Evolutionary conservation across 2,888 invertebrate species (phyloP), one percentile per base, ranked within the genome.

Genomic region (Dermolepida albohirtum): DNA sequence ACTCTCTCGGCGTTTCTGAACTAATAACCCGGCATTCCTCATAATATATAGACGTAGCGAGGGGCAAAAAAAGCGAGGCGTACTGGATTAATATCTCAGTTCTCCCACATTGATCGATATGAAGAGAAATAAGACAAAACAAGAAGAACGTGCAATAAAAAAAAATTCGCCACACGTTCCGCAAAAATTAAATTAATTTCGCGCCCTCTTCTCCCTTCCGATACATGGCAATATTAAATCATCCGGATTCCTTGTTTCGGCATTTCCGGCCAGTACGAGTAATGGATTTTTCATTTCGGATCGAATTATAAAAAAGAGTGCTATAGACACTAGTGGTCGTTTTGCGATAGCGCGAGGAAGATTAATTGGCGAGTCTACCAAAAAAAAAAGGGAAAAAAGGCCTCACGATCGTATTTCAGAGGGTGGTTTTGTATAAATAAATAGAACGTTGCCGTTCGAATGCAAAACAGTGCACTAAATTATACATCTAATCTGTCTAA

Each of bases 61-160:
- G n/a, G 44, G 6, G 14, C 10, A 27, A 59, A 29, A 44, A 59
- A 44, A 59, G 43, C 44, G 44, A 44, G 27, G 44, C 29, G 47
- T 44, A 44, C 29, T 44, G 59, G 59, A 59, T 59, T 59, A 59
- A 59, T 59, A 59, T 44, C 44, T 22, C 34, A 29, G 59, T 47
- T n/a, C 44, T n/a, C 44, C 16, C n/a, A 44, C 14, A 44, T 44
- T 34, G 44, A 59, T 59, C 47, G 59, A 41, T 41, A 12, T 11
- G 17, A n/a, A 2, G 4, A 41, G 14, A 16, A 27, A 29, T 47
- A 29, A 44, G 44, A 59, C 29, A 29, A 29, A 44, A 59, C 29
- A 34, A 44, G 44, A 44, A 44, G 14, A 44, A 10, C 27, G 44
- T 29, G 12, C 4, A 22, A 14, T 29, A 59, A 14, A 14, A 34